A percentile compares a stretch with the other conserved stretches of the same genome.
Conservation (phyloP, 2,797 vertebrate species). For the Micromesistius poutassou region DNA sequence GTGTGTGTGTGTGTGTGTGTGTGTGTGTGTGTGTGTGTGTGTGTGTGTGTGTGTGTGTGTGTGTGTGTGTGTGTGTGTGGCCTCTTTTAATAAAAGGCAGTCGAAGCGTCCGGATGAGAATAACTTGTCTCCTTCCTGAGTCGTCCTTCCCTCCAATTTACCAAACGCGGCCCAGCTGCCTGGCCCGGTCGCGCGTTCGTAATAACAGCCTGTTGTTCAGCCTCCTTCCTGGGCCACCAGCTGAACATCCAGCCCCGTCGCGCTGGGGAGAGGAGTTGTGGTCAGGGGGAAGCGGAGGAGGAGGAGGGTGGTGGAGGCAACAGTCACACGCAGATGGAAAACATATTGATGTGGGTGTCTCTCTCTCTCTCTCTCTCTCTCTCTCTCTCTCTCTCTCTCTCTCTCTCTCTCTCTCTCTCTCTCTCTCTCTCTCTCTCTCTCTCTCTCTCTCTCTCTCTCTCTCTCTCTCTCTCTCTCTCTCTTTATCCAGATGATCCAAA, state of each 20-base stretch:
- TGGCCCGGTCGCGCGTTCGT: slow-evolving; percentile 41
- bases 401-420: not conserved
- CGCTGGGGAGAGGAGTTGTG: slow-evolving; percentile 35
- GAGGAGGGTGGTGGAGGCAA: not conserved
- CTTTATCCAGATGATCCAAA: slow-evolving; percentile 87
- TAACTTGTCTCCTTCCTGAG: slow-evolving; percentile 19
- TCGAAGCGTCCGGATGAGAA: slow-evolving; percentile 25
- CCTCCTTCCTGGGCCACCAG: slow-evolving; percentile 22
- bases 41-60: no score
- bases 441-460: not conserved
- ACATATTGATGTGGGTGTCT: slow-evolving; percentile 18
- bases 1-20: no score
- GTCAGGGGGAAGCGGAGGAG: slow-evolving; percentile 14
- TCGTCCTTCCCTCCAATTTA: slow-evolving; percentile 55
- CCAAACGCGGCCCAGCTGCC: slow-evolving; percentile 38
- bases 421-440: not conserved
- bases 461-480: not conserved
- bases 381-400: not conserved
- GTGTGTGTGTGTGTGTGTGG: not conserved
- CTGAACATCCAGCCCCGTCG: slow-evolving; percentile 25
- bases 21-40: no score
- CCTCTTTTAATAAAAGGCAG: slow-evolving; percentile 42
- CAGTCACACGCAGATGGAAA: slow-evolving; percentile 23
- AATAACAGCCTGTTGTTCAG: slow-evolving; percentile 46
- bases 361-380: not conserved